Evolutionary conservation across 2,888 invertebrate genomes (phyloP), one percentile per base, ranked within the genome.

Genomic region (Teleogryllus oceanicus): DNA sequence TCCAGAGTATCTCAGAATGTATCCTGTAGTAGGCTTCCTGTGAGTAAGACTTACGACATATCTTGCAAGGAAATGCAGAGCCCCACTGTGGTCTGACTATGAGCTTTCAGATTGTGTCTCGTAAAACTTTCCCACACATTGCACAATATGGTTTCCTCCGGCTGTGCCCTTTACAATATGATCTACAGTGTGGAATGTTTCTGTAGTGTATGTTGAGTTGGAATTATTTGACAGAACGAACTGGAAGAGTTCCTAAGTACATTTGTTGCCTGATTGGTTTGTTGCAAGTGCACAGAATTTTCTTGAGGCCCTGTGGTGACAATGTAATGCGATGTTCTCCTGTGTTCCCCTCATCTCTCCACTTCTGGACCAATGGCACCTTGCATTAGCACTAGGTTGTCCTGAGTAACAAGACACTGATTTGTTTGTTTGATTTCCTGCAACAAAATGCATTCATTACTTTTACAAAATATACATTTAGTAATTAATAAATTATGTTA

Each of bases 121-220:
- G 94, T 92, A 87, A 95, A 75, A 91, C 90, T 83, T 93, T 91
- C 49, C 90, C 90, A 84, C 94, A 91, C 88, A 75, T 92, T 90
- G 84, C 95, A 94, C 1, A 88, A 85, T 91, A 94, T 2, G 94
- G 94, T 80, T 91, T 91, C 85, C 92, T 74, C 91, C 87, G 11
- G 62, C n/a, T 62, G 62, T 62, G 62, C 16, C 62, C 62, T 62
- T n/a, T 18, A 62, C 62, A 62, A 18, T 12, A n/a, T 62, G 62
- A 62, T 62, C 62, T 18, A 62, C 11, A 5, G 62, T 18, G 13
- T n/a, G 62, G 4, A 62, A 18, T 62, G 62, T 13, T 62, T 62
- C 62, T n/a, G n/a, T n/a, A 12, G 62, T 4, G n/a, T 62, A 18
- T n/a, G n/a, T 62, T 18, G 62, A 5, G n/a, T 62, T 62, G n/a